These are phyloP conservation scores for Ranitomeya variabilis DNA, from an alignment of 2,113 vertebrate species.

Conservation along the genomic window DNA sequence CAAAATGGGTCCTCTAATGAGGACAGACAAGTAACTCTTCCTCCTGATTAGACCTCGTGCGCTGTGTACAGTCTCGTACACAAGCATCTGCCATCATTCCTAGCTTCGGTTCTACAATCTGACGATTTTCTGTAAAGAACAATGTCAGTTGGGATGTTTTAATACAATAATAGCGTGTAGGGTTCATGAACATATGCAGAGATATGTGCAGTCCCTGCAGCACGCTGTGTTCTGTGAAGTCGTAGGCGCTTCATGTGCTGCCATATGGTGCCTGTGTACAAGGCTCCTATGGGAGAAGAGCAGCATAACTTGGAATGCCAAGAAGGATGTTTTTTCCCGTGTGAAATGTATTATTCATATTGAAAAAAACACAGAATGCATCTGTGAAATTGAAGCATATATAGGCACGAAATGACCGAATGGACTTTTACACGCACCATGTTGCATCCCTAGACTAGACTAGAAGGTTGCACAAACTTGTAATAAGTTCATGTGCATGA, in stretches of 20 bases:
- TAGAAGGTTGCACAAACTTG: no score
- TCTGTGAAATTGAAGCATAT: no score
- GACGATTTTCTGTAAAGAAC: background rate
- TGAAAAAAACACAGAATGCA: no score
- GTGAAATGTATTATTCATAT: no score
- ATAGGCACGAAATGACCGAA: no score
- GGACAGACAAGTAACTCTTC: constrained; percentile 38
- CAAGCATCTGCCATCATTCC: background rate
- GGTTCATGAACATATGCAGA: background rate
- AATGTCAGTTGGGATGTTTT: background rate
- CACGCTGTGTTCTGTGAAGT: background rate
- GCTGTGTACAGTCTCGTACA: background rate
- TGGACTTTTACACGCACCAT: no score
- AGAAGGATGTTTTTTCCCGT: no score
- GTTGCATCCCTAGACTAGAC: no score
- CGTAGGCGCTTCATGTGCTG: background rate
- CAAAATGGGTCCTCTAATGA: constrained; percentile 36
- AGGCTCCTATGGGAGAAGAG: no score
- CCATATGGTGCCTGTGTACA: background rate
- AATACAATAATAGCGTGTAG: background rate
- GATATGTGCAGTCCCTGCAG: background rate
- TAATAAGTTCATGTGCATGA: no score
- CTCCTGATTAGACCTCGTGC: background rate
- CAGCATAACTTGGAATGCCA: no score
- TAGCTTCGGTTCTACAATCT: background rate